Percentiles rank a stretch among this genome's conserved stretches.
phyloP scores from a whole-genome alignment of 2,797 vertebrate genomes.

The Emys orbicularis region DNA sequence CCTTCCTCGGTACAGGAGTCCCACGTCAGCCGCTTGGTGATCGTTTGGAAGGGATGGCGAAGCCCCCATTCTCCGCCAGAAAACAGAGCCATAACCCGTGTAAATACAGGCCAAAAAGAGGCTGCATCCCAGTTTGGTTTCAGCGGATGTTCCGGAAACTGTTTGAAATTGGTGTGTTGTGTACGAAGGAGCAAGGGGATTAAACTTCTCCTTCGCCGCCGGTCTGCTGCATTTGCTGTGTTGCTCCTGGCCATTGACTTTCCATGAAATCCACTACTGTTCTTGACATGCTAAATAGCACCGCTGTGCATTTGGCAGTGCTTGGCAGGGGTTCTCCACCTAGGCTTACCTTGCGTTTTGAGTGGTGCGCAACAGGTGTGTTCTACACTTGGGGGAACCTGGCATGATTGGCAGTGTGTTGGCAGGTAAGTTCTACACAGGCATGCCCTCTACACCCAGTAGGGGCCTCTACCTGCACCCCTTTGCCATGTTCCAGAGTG shows the following conservation, averaged over 20 bases:
- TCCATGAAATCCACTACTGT: background rate
- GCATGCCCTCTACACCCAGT: background rate
- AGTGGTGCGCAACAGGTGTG: background rate
- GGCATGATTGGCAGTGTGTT: background rate
- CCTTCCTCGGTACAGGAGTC: background rate
- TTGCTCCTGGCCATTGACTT: background rate
- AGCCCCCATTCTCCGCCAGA: background rate
- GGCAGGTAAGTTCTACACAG: background rate
- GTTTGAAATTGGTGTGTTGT: background rate
- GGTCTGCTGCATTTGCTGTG: background rate
- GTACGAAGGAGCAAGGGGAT: background rate
- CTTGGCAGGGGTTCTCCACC: background rate
- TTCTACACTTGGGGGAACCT: background rate
- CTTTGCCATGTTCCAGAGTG: background rate
- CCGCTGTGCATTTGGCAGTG: background rate
- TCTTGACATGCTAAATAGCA: background rate
- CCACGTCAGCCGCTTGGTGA: background rate
- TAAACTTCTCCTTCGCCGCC: background rate
- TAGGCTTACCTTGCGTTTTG: background rate
- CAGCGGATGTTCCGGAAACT: background rate
- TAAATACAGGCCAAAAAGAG: background rate
- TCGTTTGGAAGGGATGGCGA: rapidly evolving
- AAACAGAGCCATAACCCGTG: background rate
- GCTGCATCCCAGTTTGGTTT: background rate
- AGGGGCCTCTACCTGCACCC: background rate